A percentile compares a stretch with the other conserved stretches of the same genome.
Conservation (phyloP, 2,797 vertebrate genomes). For the Graptemys geographica region DNA sequence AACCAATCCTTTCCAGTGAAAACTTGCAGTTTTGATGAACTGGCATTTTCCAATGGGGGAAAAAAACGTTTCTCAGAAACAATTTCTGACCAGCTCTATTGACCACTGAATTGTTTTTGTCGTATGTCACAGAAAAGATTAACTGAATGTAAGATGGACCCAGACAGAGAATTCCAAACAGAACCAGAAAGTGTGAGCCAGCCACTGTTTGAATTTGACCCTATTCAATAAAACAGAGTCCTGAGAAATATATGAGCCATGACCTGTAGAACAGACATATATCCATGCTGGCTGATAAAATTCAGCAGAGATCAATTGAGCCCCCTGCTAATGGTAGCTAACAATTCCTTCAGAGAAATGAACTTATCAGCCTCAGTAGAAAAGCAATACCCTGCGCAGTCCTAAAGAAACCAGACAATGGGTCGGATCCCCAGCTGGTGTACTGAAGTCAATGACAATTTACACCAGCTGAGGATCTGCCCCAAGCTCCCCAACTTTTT, state of each 20-base stretch:
- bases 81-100: not conserved
- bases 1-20: not conserved
- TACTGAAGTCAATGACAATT: slow-evolving; percentile 11
- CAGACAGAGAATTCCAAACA: slow-evolving; percentile 67
- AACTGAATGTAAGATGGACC: slow-evolving; percentile 57
- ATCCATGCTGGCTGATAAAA: slow-evolving; percentile 70
- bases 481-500: not conserved
- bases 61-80: not conserved
- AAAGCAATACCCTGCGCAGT: slow-evolving; percentile 10
- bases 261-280: slow-evolving; percentile 66
- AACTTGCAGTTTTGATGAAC: not conserved
- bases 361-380: slow-evolving; percentile 52
- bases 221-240: slow-evolving; percentile 76
- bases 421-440: not conserved
- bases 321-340: slow-evolving; percentile 74
- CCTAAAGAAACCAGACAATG: slow-evolving; percentile 38
- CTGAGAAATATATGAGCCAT: slow-evolving; percentile 74
- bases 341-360: slow-evolving; percentile 71
- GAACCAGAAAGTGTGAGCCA: slow-evolving; percentile 67
- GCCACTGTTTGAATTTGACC: slow-evolving; percentile 70
- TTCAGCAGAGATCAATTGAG: slow-evolving; percentile 76
- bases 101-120: slow-evolving; percentile 50
- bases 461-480: not conserved
- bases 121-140: slow-evolving; percentile 59
- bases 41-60: not conserved